Conservation (phyloP, 2,888 invertebrate species). For the Orthonychiurus folsomi region DNA sequence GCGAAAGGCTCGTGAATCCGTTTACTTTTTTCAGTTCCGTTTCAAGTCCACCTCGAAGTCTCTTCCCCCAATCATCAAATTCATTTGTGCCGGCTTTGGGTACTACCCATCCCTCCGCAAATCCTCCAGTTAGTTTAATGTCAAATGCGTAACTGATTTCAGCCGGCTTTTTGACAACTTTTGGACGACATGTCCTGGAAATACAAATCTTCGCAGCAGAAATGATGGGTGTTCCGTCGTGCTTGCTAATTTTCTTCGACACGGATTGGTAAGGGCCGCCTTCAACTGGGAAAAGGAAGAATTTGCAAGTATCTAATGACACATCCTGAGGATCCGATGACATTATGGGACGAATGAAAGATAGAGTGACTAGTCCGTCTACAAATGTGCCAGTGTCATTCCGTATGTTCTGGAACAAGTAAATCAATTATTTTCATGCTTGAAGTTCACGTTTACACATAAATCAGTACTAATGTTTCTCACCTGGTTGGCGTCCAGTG, state of each 20-base stretch:
- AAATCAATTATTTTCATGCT: not conserved
- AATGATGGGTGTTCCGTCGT: slow-evolving; percentile 61
- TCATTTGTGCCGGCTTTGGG: slow-evolving; percentile 64
- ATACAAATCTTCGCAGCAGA: slow-evolving; percentile 73
- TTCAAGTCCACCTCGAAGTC: slow-evolving; percentile 57
- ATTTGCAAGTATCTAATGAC: slow-evolving; percentile 53
- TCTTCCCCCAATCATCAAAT: slow-evolving; percentile 60
- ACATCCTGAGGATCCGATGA: slow-evolving; percentile 50
- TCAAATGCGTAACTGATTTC: slow-evolving; percentile 33
- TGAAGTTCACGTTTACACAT: no score
- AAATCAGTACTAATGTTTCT: no score
- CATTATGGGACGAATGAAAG: slow-evolving; percentile 67
- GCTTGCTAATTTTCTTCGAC: slow-evolving; percentile 76
- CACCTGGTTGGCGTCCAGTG: slow-evolving; percentile 40
- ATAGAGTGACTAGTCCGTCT: slow-evolving; percentile 67
- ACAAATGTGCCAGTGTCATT: slow-evolving; percentile 59
- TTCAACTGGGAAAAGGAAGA: slow-evolving; percentile 76
- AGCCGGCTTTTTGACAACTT: slow-evolving; percentile 47
- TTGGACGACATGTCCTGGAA: slow-evolving; percentile 42
- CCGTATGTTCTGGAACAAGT: slow-evolving; percentile 56
- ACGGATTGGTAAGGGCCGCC: slow-evolving; percentile 74
- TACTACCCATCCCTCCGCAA: slow-evolving; percentile 67
- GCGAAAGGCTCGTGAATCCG: slow-evolving; percentile 62
- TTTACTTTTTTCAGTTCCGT: slow-evolving; percentile 55
- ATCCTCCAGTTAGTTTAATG: slow-evolving; percentile 48